Base-by-base conservation (phyloP, 2,888 invertebrate species). In the Podotricha telesiphe region DNA sequence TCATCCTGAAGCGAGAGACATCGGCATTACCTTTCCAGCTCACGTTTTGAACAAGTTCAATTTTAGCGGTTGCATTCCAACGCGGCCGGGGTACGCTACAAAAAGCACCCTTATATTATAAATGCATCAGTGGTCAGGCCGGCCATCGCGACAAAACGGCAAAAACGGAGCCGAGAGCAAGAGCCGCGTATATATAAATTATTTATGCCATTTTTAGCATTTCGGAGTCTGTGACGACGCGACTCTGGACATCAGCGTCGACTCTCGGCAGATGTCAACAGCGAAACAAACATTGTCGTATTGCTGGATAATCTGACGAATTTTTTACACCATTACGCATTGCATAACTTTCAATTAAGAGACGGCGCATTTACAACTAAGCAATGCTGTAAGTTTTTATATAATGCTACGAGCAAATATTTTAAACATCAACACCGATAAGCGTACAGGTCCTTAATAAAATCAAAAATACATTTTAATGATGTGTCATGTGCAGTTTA, bases 51-150 rank as follows among this genome's bases (percentile, higher is more conserved):
- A 89, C 90, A 87, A 89, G 93, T 91, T 91, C 92, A 91, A 91
- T 92, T 92, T 92, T 91, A 91, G 91, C 93, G 91, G 90, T 89
- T 86, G 87, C 92, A 93, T 92, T 93, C 92, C 93, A 82, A 80
- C 80, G 85, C 82, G 82, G 85, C 80, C 85, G 80, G 83, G 87
- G 84, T 82, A 87, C 87, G 84, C 78, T 83, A 89, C 91, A 92
- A 93, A 92, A 93, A 92, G 90, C 88, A 91, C 91, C 91, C 92
- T 91, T 91, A 88, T 91, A 92, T 93, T 93, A 92, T 92, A 92
- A 93, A 93, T 93, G 93, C 93, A 92, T 92, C 93, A 91, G 91
- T 88, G 91, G 91, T 90, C 91, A 91, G 90, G 91, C 86, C 89
- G 88, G 85, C 74, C n/a, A 64, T 78, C 84, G 86, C 86, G 86